Base-by-base conservation (phyloP, 1,140 invertebrate genomes). In the Temnothorax curvispinosus region DNA sequence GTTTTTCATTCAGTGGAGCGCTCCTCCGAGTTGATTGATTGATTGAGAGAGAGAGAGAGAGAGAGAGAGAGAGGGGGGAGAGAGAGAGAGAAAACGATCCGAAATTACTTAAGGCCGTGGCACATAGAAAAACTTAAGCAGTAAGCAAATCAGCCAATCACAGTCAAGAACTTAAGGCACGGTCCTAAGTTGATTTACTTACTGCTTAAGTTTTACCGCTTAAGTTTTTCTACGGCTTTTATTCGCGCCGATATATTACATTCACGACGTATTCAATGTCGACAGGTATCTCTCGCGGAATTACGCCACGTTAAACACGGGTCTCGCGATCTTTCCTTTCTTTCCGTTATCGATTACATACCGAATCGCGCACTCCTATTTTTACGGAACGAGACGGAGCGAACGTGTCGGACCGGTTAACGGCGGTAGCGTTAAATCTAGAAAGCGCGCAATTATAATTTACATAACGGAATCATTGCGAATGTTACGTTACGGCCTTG, bases 401-500 rank as follows among this genome's bases (percentile, higher is more conserved):
- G 54, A 60, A 35, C 50, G 21, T 11, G 67, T 60, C 38, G 41
- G 11, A 50, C 54, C 41, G 67, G 71, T 84, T 62, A 41, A 74
- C n/a, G 32, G 18, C 27, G 41, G 8, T n/a, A n/a, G 67, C 13
- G 13, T 62, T 84, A 62, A 27, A 74, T 74, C 18, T 9, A 3
- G 54, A 60, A 74, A 58, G 47, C 80, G 54, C 69, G 69, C 69
- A 56, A 75, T 62, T 38, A 38, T 38, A 75, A 84, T 84, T 84
- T 84, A 84, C 69, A 84, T 84, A 84, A 84, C 80, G 80, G 69
- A 75, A 84, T 75, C 52, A 21, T 47, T 82, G 69, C 69, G 80
- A 84, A 75, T 84, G 56, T 84, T 74, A 75, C 54, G 41, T 69
- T 86, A 54, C 72, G 85, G 72, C 88, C 89, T 90, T 89, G 88